A percentile compares a stretch with the other conserved stretches of the same genome.
These are phyloP conservation scores for Tringa solitaria DNA, from an alignment of 2,113 vertebrate genomes.

Conservation along the genomic window DNA sequence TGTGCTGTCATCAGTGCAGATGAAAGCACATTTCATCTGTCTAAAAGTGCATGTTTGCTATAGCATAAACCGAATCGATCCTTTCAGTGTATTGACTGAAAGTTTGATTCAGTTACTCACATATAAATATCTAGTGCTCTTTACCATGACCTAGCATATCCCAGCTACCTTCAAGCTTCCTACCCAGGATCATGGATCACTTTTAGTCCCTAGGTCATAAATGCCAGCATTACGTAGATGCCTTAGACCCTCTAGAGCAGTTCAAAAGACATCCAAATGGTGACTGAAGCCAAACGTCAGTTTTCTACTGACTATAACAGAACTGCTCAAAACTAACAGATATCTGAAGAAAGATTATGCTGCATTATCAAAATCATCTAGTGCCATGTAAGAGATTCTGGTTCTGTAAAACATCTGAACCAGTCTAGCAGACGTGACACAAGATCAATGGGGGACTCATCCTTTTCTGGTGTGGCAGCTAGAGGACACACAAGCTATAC, in stretches of 20 bases:
- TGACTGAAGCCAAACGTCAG: background rate
- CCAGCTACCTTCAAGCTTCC: background rate
- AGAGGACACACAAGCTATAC: background rate
- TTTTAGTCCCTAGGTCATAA: background rate
- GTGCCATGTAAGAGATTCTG: background rate
- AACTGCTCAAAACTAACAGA: background rate
- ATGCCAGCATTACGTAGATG: background rate
- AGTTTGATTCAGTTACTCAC: background rate
- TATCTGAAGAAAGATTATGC: background rate
- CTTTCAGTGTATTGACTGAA: background rate
- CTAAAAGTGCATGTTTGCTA: background rate
- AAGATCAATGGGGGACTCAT: background rate
- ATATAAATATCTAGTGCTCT: background rate
- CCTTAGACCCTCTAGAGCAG: background rate
- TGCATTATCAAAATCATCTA: background rate
- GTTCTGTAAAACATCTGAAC: background rate
- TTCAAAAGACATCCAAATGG: background rate
- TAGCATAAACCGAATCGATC: background rate
- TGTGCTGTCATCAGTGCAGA: background rate
- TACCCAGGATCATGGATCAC: background rate
- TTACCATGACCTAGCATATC: background rate
- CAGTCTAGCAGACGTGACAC: background rate
- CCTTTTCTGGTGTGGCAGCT: background rate
- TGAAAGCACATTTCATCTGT: background rate
- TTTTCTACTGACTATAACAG: background rate